A percentile compares a stretch with the other conserved stretches of the same genome.
Conservation (phyloP, 2,888 invertebrate species). For the Zaprionus bogoriensis region DNA sequence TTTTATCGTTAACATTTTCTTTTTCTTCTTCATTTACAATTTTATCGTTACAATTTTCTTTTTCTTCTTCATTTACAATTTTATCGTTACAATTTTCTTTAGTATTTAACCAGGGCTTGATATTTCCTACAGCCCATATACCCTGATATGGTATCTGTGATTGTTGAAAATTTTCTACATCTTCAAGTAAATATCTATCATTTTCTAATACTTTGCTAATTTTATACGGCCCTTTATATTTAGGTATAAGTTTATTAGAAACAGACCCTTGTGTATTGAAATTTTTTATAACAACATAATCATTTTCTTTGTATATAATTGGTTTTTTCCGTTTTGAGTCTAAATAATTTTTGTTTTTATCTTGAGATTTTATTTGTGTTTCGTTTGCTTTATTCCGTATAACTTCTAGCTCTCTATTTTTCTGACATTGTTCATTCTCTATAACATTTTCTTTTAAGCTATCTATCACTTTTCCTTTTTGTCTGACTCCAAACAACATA, state of each 20-base stretch:
- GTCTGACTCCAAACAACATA: not conserved
- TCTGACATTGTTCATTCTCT: not conserved
- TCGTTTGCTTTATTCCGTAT: not conserved
- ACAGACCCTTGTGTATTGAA: not conserved
- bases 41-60: too few relatives aligned
- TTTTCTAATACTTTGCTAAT: not conserved
- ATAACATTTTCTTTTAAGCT: not conserved
- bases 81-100: too few relatives aligned
- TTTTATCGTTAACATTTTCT: too few relatives aligned
- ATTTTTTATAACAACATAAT: not conserved
- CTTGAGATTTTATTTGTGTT: not conserved
- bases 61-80: too few relatives aligned
- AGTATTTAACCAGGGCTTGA: too few relatives aligned
- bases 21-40: too few relatives aligned
- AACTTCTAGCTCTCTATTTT: too few relatives aligned
- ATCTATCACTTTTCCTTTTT: not conserved
- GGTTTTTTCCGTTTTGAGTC: not conserved
- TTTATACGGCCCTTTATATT: slow-evolving; percentile 2
- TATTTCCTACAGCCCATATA: slow-evolving; percentile 5
- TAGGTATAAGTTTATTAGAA: slow-evolving; percentile 1
- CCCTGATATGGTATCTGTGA: not conserved
- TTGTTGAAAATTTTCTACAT: not conserved
- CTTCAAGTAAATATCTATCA: slow-evolving; percentile 1
- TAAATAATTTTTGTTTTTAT: not conserved
- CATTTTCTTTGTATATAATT: not conserved